phyloP scores from a whole-genome alignment of 2,888 invertebrate genomes.

The Sicus ferrugineus region DNA sequence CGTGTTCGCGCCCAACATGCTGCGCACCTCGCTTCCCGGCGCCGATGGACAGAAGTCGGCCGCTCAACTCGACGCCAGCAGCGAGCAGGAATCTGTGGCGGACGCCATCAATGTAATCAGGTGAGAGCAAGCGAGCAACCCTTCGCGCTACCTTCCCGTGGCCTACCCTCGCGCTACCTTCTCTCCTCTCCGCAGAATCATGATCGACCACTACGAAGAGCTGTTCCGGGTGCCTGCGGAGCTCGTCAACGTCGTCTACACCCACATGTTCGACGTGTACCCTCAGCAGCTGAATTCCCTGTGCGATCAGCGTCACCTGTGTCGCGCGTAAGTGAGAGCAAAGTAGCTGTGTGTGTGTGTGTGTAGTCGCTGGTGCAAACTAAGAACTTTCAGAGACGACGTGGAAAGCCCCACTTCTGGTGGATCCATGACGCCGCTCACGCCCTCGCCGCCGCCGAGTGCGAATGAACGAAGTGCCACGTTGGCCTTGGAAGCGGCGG shows the following conservation, averaged over 20 bases:
- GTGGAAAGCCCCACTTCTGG: not conserved
- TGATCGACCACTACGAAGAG: slow-evolving; percentile 77
- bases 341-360: not conserved
- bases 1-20: slow-evolving; percentile 91
- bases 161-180: too few species aligned
- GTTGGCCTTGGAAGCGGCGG: not conserved
- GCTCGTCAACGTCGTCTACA: slow-evolving; percentile 84
- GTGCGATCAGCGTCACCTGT: slow-evolving; percentile 55
- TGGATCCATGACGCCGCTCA: not conserved
- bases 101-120: slow-evolving; percentile 92
- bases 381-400: slow-evolving; percentile 19
- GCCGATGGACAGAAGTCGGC: not conserved
- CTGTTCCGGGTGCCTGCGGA: slow-evolving; percentile 82
- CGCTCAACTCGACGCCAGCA: slow-evolving; percentile 30
- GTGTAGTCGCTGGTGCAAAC: too few species aligned
- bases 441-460: not conserved
- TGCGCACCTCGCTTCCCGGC: slow-evolving; percentile 72
- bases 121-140: too few species aligned
- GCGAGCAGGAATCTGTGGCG: slow-evolving; percentile 69
- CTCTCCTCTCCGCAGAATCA: slow-evolving; percentile 62
- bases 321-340: slow-evolving; percentile 41
- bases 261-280: slow-evolving; percentile 83
- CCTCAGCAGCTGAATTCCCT: slow-evolving; percentile 81
- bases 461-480: not conserved
- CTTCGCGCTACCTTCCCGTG: too few species aligned